These are phyloP conservation scores for Neodon shergylaensis DNA, from an alignment of 2,113 vertebrate genomes.

Conservation along the genomic window DNA sequence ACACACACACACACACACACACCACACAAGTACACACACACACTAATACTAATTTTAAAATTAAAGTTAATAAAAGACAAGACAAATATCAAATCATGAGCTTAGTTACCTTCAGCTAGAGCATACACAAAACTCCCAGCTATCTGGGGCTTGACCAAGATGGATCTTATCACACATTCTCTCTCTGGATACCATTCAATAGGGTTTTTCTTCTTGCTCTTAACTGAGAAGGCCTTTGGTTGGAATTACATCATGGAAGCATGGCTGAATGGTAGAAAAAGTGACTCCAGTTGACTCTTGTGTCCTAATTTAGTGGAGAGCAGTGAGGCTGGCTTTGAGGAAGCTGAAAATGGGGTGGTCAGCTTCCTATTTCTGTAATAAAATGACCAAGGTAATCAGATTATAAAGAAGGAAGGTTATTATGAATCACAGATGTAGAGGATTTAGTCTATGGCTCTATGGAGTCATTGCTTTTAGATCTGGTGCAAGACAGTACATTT, in stretches of 20 bases:
- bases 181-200: neutral
- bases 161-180: neutral
- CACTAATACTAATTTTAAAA: neutral
- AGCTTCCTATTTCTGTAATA: neutral
- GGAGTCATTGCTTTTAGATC: no score
- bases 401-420: neutral
- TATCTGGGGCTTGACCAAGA: constrained; percentile 9
- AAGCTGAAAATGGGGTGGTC: neutral
- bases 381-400: neutral
- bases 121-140: neutral
- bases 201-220: neutral
- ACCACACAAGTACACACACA: neutral
- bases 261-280: neutral
- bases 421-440: neutral
- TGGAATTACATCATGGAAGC: neutral
- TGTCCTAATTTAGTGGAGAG: neutral
- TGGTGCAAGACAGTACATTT: no score
- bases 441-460: neutral
- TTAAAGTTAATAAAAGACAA: neutral
- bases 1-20: neutral
- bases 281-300: neutral
- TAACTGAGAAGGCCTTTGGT: neutral
- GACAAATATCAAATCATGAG: neutral
- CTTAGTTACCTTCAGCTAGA: neutral
- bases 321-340: neutral